Evolutionary conservation across 2,888 invertebrate genomes (phyloP), one percentile per base, ranked within the genome.

Genomic region (Netelia virgata): DNA sequence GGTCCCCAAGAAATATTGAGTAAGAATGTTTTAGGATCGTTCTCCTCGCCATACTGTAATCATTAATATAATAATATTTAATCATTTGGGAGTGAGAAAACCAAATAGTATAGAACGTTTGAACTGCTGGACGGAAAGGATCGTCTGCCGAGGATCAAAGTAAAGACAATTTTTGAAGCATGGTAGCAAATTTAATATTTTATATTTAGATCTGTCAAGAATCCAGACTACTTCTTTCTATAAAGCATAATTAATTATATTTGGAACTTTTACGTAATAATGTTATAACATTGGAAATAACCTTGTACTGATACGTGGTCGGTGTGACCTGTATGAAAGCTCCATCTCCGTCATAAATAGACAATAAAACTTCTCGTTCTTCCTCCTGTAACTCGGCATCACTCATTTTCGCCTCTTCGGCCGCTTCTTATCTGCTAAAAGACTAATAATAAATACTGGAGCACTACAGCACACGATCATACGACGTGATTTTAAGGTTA

Each of bases 331-430:
- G 96, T 93, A 97, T 98, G 92, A 98, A 99, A 83, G 96, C 96
- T 1, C 95, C 95, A 94, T 99, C 99, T 18, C 98, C 98, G 90
- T 99, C 98, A 93, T 99, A 99, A 90, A 99, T 99, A 3, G 98
- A 98, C 87, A 96, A 95, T 81, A 99, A 94, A 0, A 98, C 98
- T 94, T 99, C 98, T 73, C 97, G 94, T 94, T 99, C 99, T 91
- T 99, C 98, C 70, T 96, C 95, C 92, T 98, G 98, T 81, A 96
- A 95, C 92, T 97, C 97, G 59, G 91, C 91, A 90, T 95, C 95
- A 79, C 95, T 94, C 95, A 96, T 96, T 91, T 91, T 91, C 47
- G 36, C 16, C 70, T 66, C 16, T 61, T 57, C 20, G 23, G 50
- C 16, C 57, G 36, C 20, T 64, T 64, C 41, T 68, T 61, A 76